Evolutionary conservation across 2,113 vertebrate species (phyloP).

Genomic region (Copsychus sechellarum): DNA sequence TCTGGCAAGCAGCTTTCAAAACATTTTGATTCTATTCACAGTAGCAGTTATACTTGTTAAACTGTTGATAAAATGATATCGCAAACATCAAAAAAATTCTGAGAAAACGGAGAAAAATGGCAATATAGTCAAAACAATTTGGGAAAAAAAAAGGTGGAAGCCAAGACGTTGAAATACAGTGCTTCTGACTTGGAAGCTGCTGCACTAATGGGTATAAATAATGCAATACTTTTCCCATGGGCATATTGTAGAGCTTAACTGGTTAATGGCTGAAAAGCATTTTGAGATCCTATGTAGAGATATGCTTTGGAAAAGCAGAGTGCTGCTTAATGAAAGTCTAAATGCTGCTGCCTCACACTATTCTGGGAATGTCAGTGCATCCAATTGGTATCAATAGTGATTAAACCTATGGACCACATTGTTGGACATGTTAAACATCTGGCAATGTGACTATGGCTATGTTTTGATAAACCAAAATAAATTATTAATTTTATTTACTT

Average conservation of each 20-base stretch:
- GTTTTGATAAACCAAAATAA: background rate
- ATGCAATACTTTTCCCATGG: background rate
- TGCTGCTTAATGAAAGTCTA: background rate
- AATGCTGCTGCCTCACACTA: background rate
- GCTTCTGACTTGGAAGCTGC: background rate
- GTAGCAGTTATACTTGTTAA: background rate
- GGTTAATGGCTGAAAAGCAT: slow-evolving; percentile 1
- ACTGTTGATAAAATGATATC: background rate
- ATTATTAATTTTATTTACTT: background rate
- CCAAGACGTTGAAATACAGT: background rate
- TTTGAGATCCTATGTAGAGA: background rate
- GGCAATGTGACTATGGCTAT: background rate
- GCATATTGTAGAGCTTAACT: background rate
- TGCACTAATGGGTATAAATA: slow-evolving; percentile 5
- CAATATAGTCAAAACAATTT: background rate
- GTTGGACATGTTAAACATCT: background rate
- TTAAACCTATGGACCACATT: background rate
- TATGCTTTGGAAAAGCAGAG: background rate
- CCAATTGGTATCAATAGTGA: background rate
- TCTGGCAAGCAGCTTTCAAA: slow-evolving; percentile 11
- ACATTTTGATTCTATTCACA: slow-evolving; percentile 11
- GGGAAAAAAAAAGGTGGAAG: background rate
- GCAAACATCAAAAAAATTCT: background rate
- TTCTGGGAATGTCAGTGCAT: background rate
- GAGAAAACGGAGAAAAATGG: background rate